Percentiles rank a stretch among this genome's conserved stretches.
Conservation (phyloP, 1,140 invertebrate species). For the Drosophila serrata region DNA sequence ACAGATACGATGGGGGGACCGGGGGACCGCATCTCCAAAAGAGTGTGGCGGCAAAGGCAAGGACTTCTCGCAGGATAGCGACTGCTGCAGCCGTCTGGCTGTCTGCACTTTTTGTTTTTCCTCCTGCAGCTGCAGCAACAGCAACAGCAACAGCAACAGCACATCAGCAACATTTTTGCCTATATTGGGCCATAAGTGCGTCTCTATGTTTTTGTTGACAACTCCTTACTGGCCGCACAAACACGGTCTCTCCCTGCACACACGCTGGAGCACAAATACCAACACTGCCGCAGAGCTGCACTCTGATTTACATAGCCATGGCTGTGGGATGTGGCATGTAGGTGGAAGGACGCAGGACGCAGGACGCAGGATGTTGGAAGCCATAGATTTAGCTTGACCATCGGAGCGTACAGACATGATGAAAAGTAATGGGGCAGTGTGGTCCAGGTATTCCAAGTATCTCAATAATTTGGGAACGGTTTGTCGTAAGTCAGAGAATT, state of each 20-base stretch:
- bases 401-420: constrained; percentile 31
- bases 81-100: constrained; percentile 28
- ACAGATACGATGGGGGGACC: constrained; percentile 7
- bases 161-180: constrained; percentile 61
- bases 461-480: constrained; percentile 1
- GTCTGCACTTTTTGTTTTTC: constrained; percentile 68
- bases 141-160: constrained; percentile 31
- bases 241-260: constrained; percentile 25
- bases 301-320: constrained; percentile 63
- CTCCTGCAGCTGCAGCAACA: constrained; percentile 44
- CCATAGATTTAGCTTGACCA: constrained; percentile 49
- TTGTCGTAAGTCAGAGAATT: not conserved
- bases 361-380: constrained; percentile 30
- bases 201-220: constrained; percentile 82
- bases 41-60: constrained; percentile 55
- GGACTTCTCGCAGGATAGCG: constrained; percentile 27
- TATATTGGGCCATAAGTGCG: constrained; percentile 73
- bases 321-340: constrained; percentile 20
- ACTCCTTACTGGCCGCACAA: constrained; percentile 70
- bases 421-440: constrained; percentile 52
- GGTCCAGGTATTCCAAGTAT: constrained; percentile 9
- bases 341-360: constrained; percentile 1
- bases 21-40: constrained; percentile 15
- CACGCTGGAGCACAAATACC: constrained; percentile 17
- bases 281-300: constrained; percentile 21